A percentile compares a stretch with the other conserved stretches of the same genome.
These are phyloP conservation scores for Hippocampus kuda DNA, from an alignment of 2,797 vertebrate genomes.

Conservation along the genomic window DNA sequence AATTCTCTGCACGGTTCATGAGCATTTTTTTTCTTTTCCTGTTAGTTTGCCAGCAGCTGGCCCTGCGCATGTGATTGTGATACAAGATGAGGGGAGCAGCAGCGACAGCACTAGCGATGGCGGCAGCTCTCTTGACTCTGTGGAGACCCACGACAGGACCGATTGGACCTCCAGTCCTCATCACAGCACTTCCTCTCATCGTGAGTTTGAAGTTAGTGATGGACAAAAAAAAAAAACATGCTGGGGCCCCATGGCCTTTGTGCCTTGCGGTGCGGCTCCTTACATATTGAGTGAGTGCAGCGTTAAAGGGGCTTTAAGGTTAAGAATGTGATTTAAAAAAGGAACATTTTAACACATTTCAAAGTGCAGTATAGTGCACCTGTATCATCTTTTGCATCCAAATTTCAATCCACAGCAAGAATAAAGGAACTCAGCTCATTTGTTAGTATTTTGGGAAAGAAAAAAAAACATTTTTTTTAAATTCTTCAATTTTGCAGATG, in stretches of 20 bases:
- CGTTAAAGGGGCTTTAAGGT: too few relatives aligned
- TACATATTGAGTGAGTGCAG: too few relatives aligned
- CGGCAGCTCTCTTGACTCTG: slow-evolving; percentile 34
- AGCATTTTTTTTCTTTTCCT: not conserved
- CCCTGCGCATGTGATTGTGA: slow-evolving; percentile 45
- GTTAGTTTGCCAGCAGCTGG: slow-evolving; percentile 21
- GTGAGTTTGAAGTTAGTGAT: not conserved
- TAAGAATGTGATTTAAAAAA: too few relatives aligned
- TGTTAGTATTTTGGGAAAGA: too few relatives aligned
- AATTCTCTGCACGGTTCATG: not conserved
- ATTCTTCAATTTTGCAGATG: too few relatives aligned
- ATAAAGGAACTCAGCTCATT: not conserved
- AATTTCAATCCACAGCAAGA: not conserved
- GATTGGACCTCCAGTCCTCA: slow-evolving; percentile 9
- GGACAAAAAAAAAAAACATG: too few relatives aligned
- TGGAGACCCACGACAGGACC: slow-evolving; percentile 41
- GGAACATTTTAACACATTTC: too few relatives aligned
- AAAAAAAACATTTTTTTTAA: too few relatives aligned
- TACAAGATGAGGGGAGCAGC: slow-evolving; percentile 40
- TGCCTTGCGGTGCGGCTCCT: too few relatives aligned
- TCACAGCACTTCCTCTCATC: not conserved
- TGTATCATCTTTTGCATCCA: too few relatives aligned
- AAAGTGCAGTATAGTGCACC: too few relatives aligned
- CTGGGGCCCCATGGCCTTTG: too few relatives aligned
- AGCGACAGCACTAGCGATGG: slow-evolving; percentile 21